Evolutionary conservation across 1,140 invertebrate genomes (phyloP).

Genomic region (Hycleus cichorii): DNA sequence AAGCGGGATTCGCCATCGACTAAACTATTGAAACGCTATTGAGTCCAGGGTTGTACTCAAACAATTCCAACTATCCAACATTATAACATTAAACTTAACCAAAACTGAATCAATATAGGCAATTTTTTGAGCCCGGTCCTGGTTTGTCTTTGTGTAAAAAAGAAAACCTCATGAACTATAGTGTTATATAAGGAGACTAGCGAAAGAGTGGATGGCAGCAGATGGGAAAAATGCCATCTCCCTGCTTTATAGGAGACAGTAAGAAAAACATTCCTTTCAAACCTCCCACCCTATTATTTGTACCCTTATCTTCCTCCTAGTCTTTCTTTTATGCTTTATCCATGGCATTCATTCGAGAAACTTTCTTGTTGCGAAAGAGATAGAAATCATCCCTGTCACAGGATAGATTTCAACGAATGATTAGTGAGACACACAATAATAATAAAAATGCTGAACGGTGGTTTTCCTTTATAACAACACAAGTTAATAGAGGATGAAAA

Average conservation of each 20-base stretch:
- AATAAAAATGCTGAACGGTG: slow-evolving; percentile 11
- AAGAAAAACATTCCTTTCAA: slow-evolving; percentile 11
- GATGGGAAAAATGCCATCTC: slow-evolving; percentile 24
- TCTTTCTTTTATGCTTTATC: too few relatives aligned
- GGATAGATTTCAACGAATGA: slow-evolving; percentile 15
- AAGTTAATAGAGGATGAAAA: too few relatives aligned
- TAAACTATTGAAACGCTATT: slow-evolving; percentile 28
- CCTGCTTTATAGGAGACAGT: slow-evolving; percentile 17
- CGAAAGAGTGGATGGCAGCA: slow-evolving; percentile 19
- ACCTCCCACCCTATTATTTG: background rate
- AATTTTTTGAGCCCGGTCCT: background rate
- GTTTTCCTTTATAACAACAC: too few relatives aligned
- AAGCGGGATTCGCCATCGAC: slow-evolving; percentile 18
- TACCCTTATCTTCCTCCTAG: too few relatives aligned
- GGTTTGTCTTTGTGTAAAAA: background rate
- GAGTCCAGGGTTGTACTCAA: slow-evolving; percentile 16
- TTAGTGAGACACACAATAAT: slow-evolving; percentile 11
- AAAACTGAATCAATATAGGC: background rate
- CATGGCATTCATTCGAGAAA: background rate
- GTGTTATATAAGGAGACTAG: slow-evolving; percentile 1
- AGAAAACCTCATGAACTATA: slow-evolving; percentile 23
- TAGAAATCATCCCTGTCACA: slow-evolving; percentile 2
- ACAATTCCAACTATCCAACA: background rate
- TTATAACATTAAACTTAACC: background rate
- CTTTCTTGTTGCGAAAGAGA: too few relatives aligned